A percentile compares a stretch with the other conserved stretches of the same genome.
Evolutionary conservation across 2,113 vertebrate species (phyloP).

Genomic region (Tursiops truncatus): DNA sequence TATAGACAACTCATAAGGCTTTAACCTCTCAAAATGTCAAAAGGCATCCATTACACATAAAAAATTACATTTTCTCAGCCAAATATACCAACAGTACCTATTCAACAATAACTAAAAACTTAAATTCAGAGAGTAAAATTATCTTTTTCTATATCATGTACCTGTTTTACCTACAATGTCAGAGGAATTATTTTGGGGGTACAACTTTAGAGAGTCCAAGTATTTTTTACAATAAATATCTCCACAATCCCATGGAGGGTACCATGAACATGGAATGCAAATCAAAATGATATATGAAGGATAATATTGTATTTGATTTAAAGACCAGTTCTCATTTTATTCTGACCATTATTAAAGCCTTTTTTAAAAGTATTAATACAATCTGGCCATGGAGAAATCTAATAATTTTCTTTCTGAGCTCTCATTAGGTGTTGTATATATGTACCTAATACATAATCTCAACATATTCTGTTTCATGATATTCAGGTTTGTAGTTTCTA

Average conservation of each 20-base stretch:
- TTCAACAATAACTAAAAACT: background rate
- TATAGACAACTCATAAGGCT: background rate
- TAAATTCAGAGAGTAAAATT: background rate
- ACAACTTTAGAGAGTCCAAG: background rate
- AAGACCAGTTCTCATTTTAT: conserved; percentile 24
- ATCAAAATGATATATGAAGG: background rate
- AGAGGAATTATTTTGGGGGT: background rate
- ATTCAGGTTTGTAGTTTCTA: background rate
- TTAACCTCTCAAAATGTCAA: conserved; percentile 11
- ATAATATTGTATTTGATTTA: conserved; percentile 1
- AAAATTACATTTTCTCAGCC: background rate
- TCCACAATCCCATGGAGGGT: background rate
- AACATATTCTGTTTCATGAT: background rate
- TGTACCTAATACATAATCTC: background rate
- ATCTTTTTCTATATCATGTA: background rate
- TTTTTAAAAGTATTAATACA: background rate
- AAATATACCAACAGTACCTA: background rate
- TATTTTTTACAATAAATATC: background rate
- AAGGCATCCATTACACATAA: background rate
- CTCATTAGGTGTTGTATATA: background rate
- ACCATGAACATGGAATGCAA: background rate
- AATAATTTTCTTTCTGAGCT: background rate
- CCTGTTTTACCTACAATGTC: background rate
- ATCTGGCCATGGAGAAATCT: background rate
- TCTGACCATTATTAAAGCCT: background rate